These are phyloP conservation scores for Archaeoteleia sp. DNA, from an alignment of 2,888 invertebrate genomes.

Conservation along the genomic window DNA sequence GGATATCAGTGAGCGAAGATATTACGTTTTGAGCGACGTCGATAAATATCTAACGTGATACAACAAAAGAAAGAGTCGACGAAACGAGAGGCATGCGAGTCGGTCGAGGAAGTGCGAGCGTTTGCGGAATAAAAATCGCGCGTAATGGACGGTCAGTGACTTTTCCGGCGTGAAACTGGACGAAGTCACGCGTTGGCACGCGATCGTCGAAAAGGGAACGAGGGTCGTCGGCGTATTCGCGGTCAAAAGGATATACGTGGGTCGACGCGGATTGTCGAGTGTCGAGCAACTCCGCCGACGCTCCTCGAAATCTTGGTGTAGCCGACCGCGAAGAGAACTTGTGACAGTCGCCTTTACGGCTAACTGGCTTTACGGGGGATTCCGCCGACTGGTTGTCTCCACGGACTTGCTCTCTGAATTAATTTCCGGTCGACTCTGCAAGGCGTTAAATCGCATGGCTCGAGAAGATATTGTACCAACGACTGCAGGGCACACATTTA, in stretches of 20 bases:
- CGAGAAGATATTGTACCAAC: constrained; percentile 25
- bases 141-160: constrained; percentile 38
- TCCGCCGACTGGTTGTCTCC: constrained; percentile 57
- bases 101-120: too few relatives aligned
- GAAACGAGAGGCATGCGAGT: constrained; percentile 38
- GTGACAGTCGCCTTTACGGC: constrained; percentile 56
- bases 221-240: constrained; percentile 33
- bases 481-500: constrained; percentile 15
- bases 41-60: too few relatives aligned
- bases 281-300: constrained; percentile 14
- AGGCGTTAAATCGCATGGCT: constrained; percentile 46
- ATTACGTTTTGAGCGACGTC: too few relatives aligned
- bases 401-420: constrained; percentile 58
- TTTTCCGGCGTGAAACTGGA: constrained; percentile 30
- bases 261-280: constrained; percentile 20
- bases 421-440: constrained; percentile 59
- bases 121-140: constrained; percentile 34
- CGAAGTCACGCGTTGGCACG: constrained; percentile 48
- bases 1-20: too few relatives aligned
- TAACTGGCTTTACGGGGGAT: constrained; percentile 56
- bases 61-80: too few relatives aligned
- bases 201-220: constrained; percentile 23
- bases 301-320: constrained; percentile 50
- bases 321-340: constrained; percentile 53
- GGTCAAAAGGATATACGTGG: constrained; percentile 42